Evolutionary conservation across 2,797 vertebrate genomes (phyloP).

Genomic region (Ceryle rudis): DNA sequence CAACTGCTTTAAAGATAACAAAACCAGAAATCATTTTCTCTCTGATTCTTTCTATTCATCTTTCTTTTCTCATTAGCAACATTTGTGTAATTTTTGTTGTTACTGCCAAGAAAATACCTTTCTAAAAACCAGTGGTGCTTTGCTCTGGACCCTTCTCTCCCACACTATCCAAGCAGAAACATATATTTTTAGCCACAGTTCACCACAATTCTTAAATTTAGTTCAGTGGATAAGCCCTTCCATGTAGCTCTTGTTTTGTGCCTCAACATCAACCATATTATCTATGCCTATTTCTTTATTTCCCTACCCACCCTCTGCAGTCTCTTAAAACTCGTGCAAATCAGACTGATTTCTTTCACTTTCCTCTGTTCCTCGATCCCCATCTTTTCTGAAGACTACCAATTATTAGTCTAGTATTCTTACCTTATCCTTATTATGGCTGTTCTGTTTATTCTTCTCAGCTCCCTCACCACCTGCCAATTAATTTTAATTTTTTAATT

Average conservation of each 20-base stretch:
- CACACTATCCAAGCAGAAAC: background rate
- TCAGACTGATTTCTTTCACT: background rate
- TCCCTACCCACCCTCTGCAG: background rate
- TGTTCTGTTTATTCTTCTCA: background rate
- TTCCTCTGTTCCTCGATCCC: background rate
- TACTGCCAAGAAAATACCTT: background rate
- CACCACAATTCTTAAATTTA: background rate
- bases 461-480: background rate
- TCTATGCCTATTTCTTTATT: background rate
- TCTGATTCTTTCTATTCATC: conserved; percentile 31
- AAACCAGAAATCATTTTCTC: conserved; percentile 11
- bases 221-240: background rate
- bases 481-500: background rate
- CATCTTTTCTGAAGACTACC: background rate
- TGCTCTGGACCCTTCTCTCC: background rate
- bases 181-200: conserved; percentile 23
- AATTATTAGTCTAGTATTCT: background rate
- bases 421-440: background rate
- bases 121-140: background rate
- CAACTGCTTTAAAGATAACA: conserved; percentile 30
- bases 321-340: background rate
- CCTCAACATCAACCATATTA: background rate
- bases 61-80: background rate
- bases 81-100: background rate
- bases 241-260: background rate